Evolutionary conservation across 2,113 vertebrate species (phyloP).

Genomic region (Geococcyx californianus): DNA sequence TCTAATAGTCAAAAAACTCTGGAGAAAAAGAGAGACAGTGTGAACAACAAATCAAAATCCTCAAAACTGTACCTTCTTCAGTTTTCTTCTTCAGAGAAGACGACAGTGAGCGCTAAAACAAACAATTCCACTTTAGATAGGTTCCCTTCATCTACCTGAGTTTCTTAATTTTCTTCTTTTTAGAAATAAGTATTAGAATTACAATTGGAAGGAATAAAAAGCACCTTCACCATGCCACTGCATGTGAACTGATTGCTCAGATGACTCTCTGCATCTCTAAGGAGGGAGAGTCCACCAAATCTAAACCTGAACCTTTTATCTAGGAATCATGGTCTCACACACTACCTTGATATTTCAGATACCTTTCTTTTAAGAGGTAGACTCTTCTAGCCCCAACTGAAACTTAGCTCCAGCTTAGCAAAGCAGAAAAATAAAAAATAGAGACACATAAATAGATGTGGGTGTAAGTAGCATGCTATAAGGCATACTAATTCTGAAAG

Average conservation of each 20-base stretch:
- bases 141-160: not conserved
- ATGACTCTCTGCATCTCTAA: not conserved
- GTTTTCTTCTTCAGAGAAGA: not conserved
- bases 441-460: not conserved
- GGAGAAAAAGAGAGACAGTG: not conserved
- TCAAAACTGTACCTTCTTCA: not conserved
- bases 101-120: not conserved
- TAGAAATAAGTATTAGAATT: not conserved
- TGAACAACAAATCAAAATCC: not conserved
- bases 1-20: not conserved
- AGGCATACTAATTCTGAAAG: not conserved
- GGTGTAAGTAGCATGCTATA: not conserved
- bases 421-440: not conserved
- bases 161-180: not conserved
- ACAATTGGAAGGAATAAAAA: not conserved
- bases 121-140: not conserved
- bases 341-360: not conserved
- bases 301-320: not conserved
- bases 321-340: not conserved
- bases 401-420: not conserved
- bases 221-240: not conserved
- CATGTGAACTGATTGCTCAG: not conserved
- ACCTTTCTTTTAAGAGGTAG: not conserved
- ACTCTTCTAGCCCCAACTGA: not conserved
- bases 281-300: not conserved